Conservation (phyloP, 2,888 invertebrate genomes). For the Muschampia plurimacula region DNA sequence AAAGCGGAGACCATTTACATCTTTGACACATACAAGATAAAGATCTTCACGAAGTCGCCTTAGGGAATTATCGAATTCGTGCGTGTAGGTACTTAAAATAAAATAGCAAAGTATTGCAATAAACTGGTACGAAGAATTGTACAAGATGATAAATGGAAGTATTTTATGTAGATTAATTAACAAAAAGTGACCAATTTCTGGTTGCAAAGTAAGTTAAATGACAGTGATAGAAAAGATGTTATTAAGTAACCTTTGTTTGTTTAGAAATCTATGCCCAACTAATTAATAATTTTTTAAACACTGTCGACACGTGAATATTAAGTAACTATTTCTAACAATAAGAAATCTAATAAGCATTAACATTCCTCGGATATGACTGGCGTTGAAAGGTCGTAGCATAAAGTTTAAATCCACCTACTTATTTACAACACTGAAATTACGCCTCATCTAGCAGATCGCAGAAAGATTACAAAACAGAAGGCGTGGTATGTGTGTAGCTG, state of each 20-base stretch:
- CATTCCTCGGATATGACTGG: not conserved
- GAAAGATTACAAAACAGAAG: constrained; percentile 28
- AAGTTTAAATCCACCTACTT: constrained; percentile 1
- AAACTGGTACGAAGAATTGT: constrained; percentile 5
- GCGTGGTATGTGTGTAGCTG: constrained; percentile 23
- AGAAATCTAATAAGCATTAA: no score
- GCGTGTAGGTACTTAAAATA: constrained; percentile 1
- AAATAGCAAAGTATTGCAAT: constrained; percentile 17
- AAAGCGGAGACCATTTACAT: constrained; percentile 30
- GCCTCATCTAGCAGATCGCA: constrained; percentile 6
- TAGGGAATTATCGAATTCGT: constrained; percentile 20
- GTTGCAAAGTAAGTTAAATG: constrained; percentile 2
- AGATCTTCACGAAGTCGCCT: constrained; percentile 29
- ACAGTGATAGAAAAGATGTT: not conserved
- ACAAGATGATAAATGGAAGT: constrained; percentile 8
- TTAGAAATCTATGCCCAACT: not conserved
- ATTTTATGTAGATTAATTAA: constrained; percentile 1
- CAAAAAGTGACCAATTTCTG: not conserved
- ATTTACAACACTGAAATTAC: constrained; percentile 12
- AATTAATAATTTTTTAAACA: not conserved
- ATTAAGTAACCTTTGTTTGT: not conserved
- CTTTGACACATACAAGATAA: constrained; percentile 23
- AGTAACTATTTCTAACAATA: not conserved
- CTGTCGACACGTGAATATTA: not conserved
- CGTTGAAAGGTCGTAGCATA: not conserved